These are phyloP conservation scores for Xyrichtys novacula DNA, from an alignment of 2,797 vertebrate genomes.

Conservation along the genomic window DNA sequence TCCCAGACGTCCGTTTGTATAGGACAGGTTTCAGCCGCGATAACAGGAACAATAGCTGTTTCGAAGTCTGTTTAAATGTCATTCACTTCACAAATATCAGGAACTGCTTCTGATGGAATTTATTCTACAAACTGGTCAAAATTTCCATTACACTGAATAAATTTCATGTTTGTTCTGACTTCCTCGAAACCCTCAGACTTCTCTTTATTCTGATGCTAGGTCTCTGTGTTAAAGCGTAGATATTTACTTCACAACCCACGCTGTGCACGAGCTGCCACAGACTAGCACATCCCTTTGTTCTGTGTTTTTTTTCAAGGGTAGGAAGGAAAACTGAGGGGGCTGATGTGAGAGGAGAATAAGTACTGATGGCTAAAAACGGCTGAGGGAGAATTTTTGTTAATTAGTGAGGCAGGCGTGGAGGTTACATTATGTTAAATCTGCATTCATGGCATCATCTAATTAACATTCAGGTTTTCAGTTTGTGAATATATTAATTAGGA, in stretches of 20 bases:
- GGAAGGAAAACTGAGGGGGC: neutral
- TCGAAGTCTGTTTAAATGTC: too few species aligned
- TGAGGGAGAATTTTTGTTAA: neutral
- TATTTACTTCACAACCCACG: constrained; percentile 10
- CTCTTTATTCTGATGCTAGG: neutral
- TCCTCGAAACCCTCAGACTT: neutral
- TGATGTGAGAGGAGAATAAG: constrained; percentile 17
- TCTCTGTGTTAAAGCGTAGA: constrained; percentile 1
- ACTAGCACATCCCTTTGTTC: neutral
- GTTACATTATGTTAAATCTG: constrained; percentile 9
- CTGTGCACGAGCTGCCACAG: neutral
- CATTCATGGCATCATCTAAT: constrained; percentile 9
- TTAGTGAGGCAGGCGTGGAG: neutral
- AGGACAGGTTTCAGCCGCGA: too few species aligned
- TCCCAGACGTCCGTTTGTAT: too few species aligned
- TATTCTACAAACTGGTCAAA: neutral
- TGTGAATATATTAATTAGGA: neutral
- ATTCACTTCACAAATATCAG: too few species aligned
- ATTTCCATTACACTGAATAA: neutral
- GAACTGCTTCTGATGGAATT: neutral
- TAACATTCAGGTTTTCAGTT: neutral
- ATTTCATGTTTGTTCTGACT: neutral
- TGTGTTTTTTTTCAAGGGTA: neutral
- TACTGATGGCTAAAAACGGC: constrained; percentile 16
- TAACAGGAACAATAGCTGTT: too few species aligned